A percentile compares a stretch with the other conserved stretches of the same genome.
Conservation (phyloP, 2,888 invertebrate species). For the Apamea anceps region DNA sequence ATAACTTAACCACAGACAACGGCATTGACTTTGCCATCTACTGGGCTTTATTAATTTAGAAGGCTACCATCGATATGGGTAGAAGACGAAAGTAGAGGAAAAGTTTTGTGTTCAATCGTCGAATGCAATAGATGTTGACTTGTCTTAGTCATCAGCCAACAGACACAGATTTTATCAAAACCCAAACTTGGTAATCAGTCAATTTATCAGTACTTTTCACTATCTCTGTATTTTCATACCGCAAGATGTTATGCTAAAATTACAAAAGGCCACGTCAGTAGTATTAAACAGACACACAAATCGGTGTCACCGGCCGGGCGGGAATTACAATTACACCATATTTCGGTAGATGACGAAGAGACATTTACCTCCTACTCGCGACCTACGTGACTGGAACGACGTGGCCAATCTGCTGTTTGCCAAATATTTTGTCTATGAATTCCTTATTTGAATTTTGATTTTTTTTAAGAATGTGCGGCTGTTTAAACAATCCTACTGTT, state of each 20-base stretch:
- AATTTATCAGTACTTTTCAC: slow-evolving; percentile 41
- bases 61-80: not conserved
- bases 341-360: slow-evolving; percentile 48
- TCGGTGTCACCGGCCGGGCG: slow-evolving; percentile 34
- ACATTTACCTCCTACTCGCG: slow-evolving; percentile 57
- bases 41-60: no score
- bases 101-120: not conserved
- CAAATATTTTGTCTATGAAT: slow-evolving; percentile 35
- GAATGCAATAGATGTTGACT: not conserved
- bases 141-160: not conserved
- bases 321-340: slow-evolving; percentile 55
- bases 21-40: not conserved
- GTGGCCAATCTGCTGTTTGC: slow-evolving; percentile 24
- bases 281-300: slow-evolving; percentile 19
- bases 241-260: slow-evolving; percentile 37
- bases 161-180: slow-evolving; percentile 15
- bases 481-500: no score
- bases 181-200: slow-evolving; percentile 27
- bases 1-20: not conserved
- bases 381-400: slow-evolving; percentile 59
- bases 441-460: slow-evolving; percentile 34
- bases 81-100: not conserved
- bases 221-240: slow-evolving; percentile 40
- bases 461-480: not conserved
- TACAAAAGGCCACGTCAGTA: slow-evolving; percentile 53